Conservation (phyloP, 2,888 invertebrate genomes). For the Cephus pulcher region DNA sequence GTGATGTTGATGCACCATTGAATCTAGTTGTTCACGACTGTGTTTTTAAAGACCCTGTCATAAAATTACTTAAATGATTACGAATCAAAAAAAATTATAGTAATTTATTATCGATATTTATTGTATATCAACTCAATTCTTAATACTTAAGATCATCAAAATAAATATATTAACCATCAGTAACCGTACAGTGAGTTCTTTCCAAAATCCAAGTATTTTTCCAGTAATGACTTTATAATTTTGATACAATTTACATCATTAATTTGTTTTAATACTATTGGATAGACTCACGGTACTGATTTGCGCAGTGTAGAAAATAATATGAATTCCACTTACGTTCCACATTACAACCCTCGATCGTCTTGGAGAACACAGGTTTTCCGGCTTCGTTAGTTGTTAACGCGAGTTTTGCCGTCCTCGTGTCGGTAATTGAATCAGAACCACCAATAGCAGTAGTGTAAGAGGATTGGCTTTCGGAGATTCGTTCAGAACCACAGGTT, state of each 20-base stretch:
- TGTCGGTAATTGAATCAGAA: slow-evolving; percentile 31
- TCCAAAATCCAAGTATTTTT: too few relatives aligned
- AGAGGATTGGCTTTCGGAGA: slow-evolving; percentile 48
- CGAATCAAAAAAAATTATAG: not conserved
- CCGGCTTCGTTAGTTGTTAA: slow-evolving; percentile 66
- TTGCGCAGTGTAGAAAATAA: not conserved
- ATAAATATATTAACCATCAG: not conserved
- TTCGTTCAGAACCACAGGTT: slow-evolving; percentile 41
- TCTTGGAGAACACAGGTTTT: slow-evolving; percentile 79
- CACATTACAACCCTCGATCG: slow-evolving; percentile 80
- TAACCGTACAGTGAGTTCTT: too few relatives aligned
- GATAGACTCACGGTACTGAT: too few relatives aligned
- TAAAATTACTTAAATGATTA: not conserved
- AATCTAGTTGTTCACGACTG: slow-evolving; percentile 2
- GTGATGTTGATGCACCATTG: slow-evolving; percentile 1
- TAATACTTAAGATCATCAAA: slow-evolving; percentile 1
- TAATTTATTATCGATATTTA: slow-evolving; percentile 4
- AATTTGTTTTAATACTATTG: too few relatives aligned
- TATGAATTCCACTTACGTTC: slow-evolving; percentile 77
- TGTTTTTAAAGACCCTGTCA: too few relatives aligned
- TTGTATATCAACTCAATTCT: not conserved
- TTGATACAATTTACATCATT: too few relatives aligned
- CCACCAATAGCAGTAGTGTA: slow-evolving; percentile 41
- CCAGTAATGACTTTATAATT: too few relatives aligned
- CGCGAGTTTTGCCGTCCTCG: slow-evolving; percentile 42